Base-by-base conservation (phyloP, 2,797 vertebrate genomes). In the Orestias chungarensis region DNA sequence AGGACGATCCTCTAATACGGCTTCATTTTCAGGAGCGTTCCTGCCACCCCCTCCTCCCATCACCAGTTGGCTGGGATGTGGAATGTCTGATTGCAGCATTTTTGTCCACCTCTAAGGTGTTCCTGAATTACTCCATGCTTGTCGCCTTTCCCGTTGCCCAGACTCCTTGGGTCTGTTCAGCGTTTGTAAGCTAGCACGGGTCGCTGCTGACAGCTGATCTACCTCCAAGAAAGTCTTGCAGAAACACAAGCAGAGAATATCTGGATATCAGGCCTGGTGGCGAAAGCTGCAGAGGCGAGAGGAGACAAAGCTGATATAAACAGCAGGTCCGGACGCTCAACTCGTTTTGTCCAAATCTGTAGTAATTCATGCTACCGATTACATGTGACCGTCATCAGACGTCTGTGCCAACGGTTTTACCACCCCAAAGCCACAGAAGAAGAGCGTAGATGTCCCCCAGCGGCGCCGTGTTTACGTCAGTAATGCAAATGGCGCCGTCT, bases 221-320 rank as follows among this genome's bases (percentile, higher is more conserved):
- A 92, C 90, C 89, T 92, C 86, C 80, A 82, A 68, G 66, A 80
- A 73, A n/a, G n/a, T n/a, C n/a, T n/a, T n/a, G 73, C 59, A 65
- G 70, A n/a, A 31, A 17, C 1, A 10, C 40, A 71, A 81, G 85
- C 76, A 62, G 59, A 70, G 72, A 62, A 47, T 25, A 35, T 55
- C 42, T 23, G 38, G 12, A 3, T 47, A 5, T n/a, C 29, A 40
- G 0, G 17, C 23, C 65, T 69, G 68, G 14, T 17, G 12, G 44
- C 40, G 64, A 47, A n/a, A 61, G 25, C 25, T 23, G 33, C 59
- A 40, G 29, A 33, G 31, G 6, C 17, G 20, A 33, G 27, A 47
- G 29, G 44, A 66, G 5, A 46, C 1, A 29, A 29, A 29, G 25
- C 25, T 29, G 64, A 31, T 2, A n/a, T n/a, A n/a, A n/a, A n/a